A percentile compares a stretch with the other conserved stretches of the same genome.
Evolutionary conservation across 2,888 invertebrate genomes (phyloP).

Genomic region (Caenorhabditis angaria): DNA sequence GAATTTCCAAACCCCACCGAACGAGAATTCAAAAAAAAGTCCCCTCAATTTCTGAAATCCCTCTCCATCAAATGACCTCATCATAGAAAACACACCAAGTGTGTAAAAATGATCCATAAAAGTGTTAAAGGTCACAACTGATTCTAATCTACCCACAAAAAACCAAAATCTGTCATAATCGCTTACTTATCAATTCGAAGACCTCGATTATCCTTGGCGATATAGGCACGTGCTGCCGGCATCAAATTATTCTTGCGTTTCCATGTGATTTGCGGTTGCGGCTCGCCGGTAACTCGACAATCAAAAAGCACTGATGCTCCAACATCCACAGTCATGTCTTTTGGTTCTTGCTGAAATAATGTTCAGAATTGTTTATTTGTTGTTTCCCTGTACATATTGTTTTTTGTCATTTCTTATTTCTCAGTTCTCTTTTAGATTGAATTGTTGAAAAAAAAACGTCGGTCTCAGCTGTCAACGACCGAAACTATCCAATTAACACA

Average conservation of each 20-base stretch:
- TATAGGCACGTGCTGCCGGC: conserved; percentile 71
- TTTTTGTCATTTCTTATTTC: no score
- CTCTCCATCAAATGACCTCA: no score
- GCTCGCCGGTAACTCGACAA: conserved; percentile 68
- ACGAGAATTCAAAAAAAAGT: no score
- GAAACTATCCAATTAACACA: conserved; percentile 12
- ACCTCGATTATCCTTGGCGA: conserved; percentile 68
- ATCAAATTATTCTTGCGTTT: conserved; percentile 68
- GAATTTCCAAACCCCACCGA: no score
- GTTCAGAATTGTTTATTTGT: conserved; percentile 11
- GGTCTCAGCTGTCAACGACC: no score
- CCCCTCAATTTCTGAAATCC: no score
- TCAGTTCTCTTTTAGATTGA: no score
- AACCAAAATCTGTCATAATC: background rate
- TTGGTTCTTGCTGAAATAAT: conserved; percentile 63
- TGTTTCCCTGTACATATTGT: background rate
- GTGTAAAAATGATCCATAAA: no score
- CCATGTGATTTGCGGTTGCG: conserved; percentile 64
- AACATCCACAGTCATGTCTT: conserved; percentile 67
- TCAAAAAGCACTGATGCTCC: conserved; percentile 71
- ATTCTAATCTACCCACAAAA: background rate
- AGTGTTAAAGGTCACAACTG: background rate
- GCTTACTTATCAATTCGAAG: conserved; percentile 69
- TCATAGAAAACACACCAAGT: no score
- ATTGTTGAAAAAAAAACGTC: no score